These are phyloP conservation scores for Andrena flavipes DNA, from an alignment of 2,888 invertebrate genomes.

Conservation along the genomic window DNA sequence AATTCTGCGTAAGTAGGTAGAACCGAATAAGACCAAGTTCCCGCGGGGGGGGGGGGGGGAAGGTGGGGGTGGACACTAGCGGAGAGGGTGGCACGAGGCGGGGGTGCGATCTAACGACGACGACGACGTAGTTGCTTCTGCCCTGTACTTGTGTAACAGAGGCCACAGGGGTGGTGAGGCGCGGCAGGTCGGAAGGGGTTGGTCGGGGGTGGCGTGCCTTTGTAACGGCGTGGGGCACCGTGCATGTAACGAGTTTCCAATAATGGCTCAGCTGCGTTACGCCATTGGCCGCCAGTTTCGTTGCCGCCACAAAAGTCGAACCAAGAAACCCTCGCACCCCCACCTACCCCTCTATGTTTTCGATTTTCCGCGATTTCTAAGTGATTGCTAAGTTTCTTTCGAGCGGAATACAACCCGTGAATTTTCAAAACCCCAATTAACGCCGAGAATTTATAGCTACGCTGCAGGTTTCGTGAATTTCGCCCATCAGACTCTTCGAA, in stretches of 20 bases:
- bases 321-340: slow-evolving; percentile 34
- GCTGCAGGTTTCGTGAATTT: background rate
- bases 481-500: background rate
- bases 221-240: slow-evolving; percentile 78
- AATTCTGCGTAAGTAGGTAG: slow-evolving; percentile 41
- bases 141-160: slow-evolving; percentile 59
- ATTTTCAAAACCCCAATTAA: background rate
- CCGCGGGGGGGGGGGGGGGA: background rate
- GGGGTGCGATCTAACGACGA: slow-evolving; percentile 63
- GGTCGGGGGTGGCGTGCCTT: slow-evolving; percentile 64
- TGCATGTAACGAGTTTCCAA: slow-evolving; percentile 85
- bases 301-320: slow-evolving; percentile 53
- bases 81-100: background rate
- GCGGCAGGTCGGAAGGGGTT: slow-evolving; percentile 28
- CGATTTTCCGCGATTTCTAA: slow-evolving; percentile 14
- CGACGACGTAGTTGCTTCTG: slow-evolving; percentile 58
- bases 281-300: slow-evolving; percentile 69
- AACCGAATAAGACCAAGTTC: slow-evolving; percentile 47
- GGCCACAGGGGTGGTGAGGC: slow-evolving; percentile 41
- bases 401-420: background rate
- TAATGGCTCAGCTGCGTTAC: slow-evolving; percentile 83
- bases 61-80: background rate
- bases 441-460: background rate
- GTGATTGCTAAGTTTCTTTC: background rate
- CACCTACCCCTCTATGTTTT: background rate